Evolutionary conservation across 2,113 vertebrate species (phyloP), one percentile per base, ranked within the genome.

Genomic region (Oostethus manadensis): DNA sequence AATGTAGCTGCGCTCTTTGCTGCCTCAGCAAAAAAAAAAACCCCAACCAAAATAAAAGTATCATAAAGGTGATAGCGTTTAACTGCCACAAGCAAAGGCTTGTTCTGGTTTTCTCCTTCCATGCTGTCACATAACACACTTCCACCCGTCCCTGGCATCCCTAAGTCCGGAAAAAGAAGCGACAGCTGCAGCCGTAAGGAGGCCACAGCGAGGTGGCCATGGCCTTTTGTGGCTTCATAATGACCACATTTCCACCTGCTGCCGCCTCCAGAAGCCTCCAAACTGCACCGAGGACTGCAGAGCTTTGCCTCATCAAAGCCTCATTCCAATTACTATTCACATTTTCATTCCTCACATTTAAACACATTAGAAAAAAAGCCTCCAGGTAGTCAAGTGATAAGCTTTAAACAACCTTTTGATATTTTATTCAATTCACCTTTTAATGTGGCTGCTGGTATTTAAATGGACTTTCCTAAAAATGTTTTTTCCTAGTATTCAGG

Each of bases 221-320:
- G 29, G 4, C 26, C 26, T 6, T 29, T 6, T 3, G 51, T 23
- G 51, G 68, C 60, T 76, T 78, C 65, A 69, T 85, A 77, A 87
- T 86, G 66, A 86, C 76, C 71, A 64, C 69, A 62, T 74, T 68
- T 83, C 75, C 73, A 81, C 73, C 72, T 81, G 77, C 38, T 14
- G 14, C 38, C 38, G 13, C 38, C 38, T 42, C 38, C 2, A 14
- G 38, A 4, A 42, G 38, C 29, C 29, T 42, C 10, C 11, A 13
- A 3, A 42, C 38, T 42, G 3, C 38, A 42, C 11, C 38, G 70
- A 68, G 60, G 74, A 68, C 33, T 44, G 33, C 71, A 44, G 61
- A 68, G 76, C 68, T 65, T 63, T 58, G 71, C 63, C 61, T 68
- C 79, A 87, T 87, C 80, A 89, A 86, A 87, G 82, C 63, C 23